Percentiles rank a stretch among this genome's conserved stretches.
Evolutionary conservation across 2,888 invertebrate genomes (phyloP).

Genomic region (Ypsolopha sequella): DNA sequence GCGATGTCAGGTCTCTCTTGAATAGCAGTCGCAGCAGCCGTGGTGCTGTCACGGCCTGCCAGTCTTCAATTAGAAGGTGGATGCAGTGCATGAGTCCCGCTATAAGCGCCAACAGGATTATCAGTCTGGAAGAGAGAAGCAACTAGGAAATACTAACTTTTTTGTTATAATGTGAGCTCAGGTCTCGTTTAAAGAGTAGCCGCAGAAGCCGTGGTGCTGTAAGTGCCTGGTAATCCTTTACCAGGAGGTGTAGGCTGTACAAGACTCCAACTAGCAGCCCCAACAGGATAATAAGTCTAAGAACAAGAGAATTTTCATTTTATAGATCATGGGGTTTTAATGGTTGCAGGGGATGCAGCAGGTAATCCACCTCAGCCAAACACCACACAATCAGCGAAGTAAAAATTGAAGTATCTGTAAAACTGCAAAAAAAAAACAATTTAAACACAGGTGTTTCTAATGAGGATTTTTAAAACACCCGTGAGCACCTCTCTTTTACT

Average conservation of each 20-base stretch:
- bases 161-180: slow-evolving; percentile 17
- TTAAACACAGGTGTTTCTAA: too few species aligned
- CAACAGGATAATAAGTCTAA: slow-evolving; percentile 44
- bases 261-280: slow-evolving; percentile 48
- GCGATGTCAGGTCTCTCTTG: slow-evolving; percentile 38
- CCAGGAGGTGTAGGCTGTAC: slow-evolving; percentile 49
- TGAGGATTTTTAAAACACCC: too few species aligned
- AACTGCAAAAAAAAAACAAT: too few species aligned
- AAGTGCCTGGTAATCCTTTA: slow-evolving; percentile 52
- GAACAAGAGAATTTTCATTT: slow-evolving; percentile 12
- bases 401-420: too few species aligned
- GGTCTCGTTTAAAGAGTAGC: slow-evolving; percentile 46
- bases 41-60: slow-evolving; percentile 43
- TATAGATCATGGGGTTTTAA: too few species aligned
- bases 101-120: slow-evolving; percentile 43
- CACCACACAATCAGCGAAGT: too few species aligned
- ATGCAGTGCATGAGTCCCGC: slow-evolving; percentile 50
- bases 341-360: too few species aligned
- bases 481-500: too few species aligned
- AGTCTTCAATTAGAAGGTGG: slow-evolving; percentile 51
- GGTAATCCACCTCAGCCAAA: too few species aligned
- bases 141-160: not conserved
- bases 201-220: slow-evolving; percentile 35
- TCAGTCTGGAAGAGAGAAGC: slow-evolving; percentile 22
- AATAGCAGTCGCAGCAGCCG: slow-evolving; percentile 37